These are phyloP conservation scores for Electrona antarctica DNA, from an alignment of 2,113 vertebrate genomes.

Conservation along the genomic window DNA sequence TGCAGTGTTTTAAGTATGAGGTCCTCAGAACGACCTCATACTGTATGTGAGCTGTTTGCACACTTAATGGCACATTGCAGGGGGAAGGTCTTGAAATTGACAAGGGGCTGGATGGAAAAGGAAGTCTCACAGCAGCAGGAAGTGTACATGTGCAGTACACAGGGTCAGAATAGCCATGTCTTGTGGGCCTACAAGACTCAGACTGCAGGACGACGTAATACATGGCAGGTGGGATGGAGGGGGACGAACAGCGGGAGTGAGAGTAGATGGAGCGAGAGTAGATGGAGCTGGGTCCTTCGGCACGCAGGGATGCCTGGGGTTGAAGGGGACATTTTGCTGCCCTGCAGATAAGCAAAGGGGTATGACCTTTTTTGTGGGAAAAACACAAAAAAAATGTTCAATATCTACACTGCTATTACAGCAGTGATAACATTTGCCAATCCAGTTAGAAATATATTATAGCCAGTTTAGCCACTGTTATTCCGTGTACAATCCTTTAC, in stretches of 20 bases:
- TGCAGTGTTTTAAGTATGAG: conserved; percentile 23
- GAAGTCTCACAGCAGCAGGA: conserved; percentile 37
- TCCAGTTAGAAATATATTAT: conserved; percentile 34
- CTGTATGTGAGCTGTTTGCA: conserved; percentile 36
- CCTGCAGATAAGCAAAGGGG: conserved; percentile 31
- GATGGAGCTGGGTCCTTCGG: conserved; percentile 16
- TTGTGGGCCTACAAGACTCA: conserved; percentile 16
- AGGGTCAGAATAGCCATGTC: conserved; percentile 49
- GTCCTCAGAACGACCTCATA: conserved; percentile 37
- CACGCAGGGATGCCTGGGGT: conserved; percentile 11
- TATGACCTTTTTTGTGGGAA: conserved; percentile 1
- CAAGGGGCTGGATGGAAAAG: conserved; percentile 26
- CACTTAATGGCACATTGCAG: conserved; percentile 13
- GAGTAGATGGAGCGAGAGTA: conserved; percentile 47
- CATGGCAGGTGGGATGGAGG: conserved; percentile 10
- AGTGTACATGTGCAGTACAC: neutral
- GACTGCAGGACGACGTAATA: conserved; percentile 3
- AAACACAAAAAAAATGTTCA: neutral
- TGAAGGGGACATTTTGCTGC: conserved; percentile 17
- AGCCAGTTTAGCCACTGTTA: conserved; percentile 8
- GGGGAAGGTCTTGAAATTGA: conserved; percentile 25
- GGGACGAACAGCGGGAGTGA: conserved; percentile 33
- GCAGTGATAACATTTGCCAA: conserved; percentile 3
- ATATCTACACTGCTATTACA: neutral
- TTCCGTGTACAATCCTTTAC: conserved; percentile 1